Conservation (phyloP, 64 coral and sea anemone species). For the Pocillopora damicornis region DNA sequence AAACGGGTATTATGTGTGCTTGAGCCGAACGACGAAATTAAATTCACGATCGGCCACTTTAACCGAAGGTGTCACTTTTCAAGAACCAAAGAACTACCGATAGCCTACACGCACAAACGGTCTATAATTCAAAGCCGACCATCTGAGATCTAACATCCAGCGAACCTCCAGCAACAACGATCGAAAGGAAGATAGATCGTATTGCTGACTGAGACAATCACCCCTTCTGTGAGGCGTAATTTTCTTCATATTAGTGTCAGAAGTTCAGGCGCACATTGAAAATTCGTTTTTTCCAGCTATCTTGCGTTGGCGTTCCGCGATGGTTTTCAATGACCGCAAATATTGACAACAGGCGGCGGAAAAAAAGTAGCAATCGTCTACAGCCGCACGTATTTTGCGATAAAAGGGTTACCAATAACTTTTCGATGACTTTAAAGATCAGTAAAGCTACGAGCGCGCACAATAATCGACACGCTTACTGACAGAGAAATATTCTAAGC, state of each 20-base stretch:
- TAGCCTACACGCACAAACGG: background rate
- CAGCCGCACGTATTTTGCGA: background rate
- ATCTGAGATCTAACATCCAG: conserved; percentile 13
- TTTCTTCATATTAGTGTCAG: background rate
- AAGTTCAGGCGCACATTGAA: background rate
- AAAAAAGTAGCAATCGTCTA: conserved; percentile 8
- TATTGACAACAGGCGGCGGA: conserved; percentile 7
- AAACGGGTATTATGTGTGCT: background rate
- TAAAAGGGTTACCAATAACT: background rate
- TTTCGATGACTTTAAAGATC: conserved; percentile 1
- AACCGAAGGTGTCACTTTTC: conserved; percentile 13
- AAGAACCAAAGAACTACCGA: conserved; percentile 1
- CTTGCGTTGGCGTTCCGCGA: conserved; percentile 6
- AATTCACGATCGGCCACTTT: background rate
- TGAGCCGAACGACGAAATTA: background rate
- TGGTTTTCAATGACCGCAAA: conserved; percentile 14
- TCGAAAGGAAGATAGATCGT: background rate
- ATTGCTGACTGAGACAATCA: background rate
- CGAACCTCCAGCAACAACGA: background rate
- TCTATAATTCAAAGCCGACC: background rate
- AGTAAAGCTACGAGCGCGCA: conserved; percentile 1
- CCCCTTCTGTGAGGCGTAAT: conserved; percentile 4
- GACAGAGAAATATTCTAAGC: background rate
- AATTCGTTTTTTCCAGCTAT: background rate
- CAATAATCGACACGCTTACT: background rate